Conservation (phyloP, 1,140 invertebrate genomes). For the Chymomyza costata region DNA sequence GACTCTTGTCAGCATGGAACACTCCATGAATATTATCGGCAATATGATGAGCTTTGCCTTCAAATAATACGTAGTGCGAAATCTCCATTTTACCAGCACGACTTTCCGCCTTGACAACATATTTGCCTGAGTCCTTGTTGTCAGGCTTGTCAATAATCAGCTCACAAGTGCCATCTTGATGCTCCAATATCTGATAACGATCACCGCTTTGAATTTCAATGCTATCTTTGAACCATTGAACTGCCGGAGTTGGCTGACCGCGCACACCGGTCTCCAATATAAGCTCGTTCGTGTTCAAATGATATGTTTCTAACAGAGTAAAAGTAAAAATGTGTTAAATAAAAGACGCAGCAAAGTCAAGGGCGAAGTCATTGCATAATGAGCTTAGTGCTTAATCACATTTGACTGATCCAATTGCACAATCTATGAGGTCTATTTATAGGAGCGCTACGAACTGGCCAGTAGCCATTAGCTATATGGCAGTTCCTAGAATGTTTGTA, state of each 20-base stretch:
- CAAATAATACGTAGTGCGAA: constrained; percentile 61
- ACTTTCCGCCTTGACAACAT: constrained; percentile 63
- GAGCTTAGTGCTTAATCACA: not conserved
- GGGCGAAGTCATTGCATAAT: constrained; percentile 42
- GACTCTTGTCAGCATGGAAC: constrained; percentile 70
- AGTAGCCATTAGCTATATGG: constrained; percentile 6
- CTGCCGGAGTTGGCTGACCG: constrained; percentile 84
- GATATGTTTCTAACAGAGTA: constrained; percentile 59
- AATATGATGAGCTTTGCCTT: constrained; percentile 62
- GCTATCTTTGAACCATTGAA: constrained; percentile 91
- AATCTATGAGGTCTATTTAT: constrained; percentile 33
- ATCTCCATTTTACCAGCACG: constrained; percentile 69
- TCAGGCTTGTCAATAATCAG: constrained; percentile 65
- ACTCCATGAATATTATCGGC: constrained; percentile 74
- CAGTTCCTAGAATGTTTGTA: too few species aligned
- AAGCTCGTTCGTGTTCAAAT: constrained; percentile 68
- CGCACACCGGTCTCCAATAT: constrained; percentile 79
- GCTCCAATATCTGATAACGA: constrained; percentile 53
- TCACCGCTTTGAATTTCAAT: constrained; percentile 76
- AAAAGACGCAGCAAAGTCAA: constrained; percentile 16
- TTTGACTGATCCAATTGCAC: constrained; percentile 37
- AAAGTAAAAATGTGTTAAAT: constrained; percentile 32
- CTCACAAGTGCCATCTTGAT: constrained; percentile 65
- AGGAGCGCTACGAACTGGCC: constrained; percentile 7
- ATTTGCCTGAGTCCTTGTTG: constrained; percentile 67